Conservation (phyloP, 2,113 vertebrate species). For the Mugil cephalus region DNA sequence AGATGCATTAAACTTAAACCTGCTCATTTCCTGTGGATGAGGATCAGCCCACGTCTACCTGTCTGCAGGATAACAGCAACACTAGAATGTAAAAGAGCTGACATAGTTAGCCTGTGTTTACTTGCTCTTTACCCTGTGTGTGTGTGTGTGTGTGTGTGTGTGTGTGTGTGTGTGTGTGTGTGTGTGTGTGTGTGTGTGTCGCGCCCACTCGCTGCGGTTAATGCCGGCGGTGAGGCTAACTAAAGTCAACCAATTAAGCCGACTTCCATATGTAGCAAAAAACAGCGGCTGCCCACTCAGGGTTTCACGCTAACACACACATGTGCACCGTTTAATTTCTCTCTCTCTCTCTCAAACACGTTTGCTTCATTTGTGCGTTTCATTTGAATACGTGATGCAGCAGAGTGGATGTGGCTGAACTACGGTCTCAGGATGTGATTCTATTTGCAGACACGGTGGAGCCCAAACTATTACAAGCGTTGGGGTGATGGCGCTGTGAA, state of each 20-base stretch:
- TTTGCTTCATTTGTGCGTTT: conserved; percentile 67
- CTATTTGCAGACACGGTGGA: conserved; percentile 40
- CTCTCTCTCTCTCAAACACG: conserved; percentile 47
- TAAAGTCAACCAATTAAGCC: conserved; percentile 63
- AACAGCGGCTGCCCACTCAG: conserved; percentile 44
- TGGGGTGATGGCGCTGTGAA: background rate
- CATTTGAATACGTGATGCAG: conserved; percentile 50
- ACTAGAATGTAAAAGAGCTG: background rate
- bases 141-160: background rate
- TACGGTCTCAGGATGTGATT: conserved; percentile 53
- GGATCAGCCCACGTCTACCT: no score
- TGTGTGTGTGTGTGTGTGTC: background rate
- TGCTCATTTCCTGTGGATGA: no score
- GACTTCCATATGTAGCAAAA: conserved; percentile 43
- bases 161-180: background rate
- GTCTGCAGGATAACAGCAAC: no score
- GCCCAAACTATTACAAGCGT: conserved; percentile 21
- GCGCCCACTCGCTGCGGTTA: conserved; percentile 25
- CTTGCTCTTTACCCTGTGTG: background rate
- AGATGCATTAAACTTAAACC: no score
- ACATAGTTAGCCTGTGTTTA: background rate
- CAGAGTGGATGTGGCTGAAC: conserved; percentile 38
- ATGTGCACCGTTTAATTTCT: no score
- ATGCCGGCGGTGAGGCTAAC: conserved; percentile 28
- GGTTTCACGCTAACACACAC: conserved; percentile 18